Conservation (phyloP, 1,140 invertebrate genomes). For the Zophobas atratus region DNA sequence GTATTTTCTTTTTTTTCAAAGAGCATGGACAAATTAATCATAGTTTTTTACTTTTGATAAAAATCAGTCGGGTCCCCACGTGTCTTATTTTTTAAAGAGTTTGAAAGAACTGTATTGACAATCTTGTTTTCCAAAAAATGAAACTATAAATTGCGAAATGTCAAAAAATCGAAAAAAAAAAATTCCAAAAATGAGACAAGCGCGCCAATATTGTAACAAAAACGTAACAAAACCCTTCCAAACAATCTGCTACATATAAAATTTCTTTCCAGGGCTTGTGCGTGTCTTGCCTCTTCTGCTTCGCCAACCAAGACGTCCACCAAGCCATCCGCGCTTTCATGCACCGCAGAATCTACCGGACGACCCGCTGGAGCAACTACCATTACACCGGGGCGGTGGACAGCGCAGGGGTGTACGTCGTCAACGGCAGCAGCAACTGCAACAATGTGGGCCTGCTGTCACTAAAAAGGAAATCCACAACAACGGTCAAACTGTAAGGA, state of each 20-base stretch:
- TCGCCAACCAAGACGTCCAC: slow-evolving; percentile 90
- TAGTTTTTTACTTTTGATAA: too few species aligned
- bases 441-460: slow-evolving; percentile 59
- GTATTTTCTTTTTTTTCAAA: too few species aligned
- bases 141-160: too few species aligned
- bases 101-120: too few species aligned
- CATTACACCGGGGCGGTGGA: slow-evolving; percentile 60
- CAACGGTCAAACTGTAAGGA: slow-evolving; percentile 39
- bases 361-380: slow-evolving; percentile 63
- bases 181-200: too few species aligned
- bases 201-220: too few species aligned
- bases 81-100: too few species aligned
- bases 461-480: slow-evolving; percentile 59
- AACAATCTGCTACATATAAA: neutral
- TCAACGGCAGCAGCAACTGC: slow-evolving; percentile 61
- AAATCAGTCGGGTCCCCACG: too few species aligned
- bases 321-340: slow-evolving; percentile 68
- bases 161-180: too few species aligned
- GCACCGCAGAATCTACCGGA: slow-evolving; percentile 62
- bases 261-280: slow-evolving; percentile 79
- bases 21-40: too few species aligned
- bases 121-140: too few species aligned
- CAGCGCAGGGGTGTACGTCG: slow-evolving; percentile 63
- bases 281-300: slow-evolving; percentile 90
- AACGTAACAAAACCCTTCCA: too few species aligned